Evolutionary conservation across 2,888 invertebrate species (phyloP).

Genomic region (Ryuthela nishihirai): DNA sequence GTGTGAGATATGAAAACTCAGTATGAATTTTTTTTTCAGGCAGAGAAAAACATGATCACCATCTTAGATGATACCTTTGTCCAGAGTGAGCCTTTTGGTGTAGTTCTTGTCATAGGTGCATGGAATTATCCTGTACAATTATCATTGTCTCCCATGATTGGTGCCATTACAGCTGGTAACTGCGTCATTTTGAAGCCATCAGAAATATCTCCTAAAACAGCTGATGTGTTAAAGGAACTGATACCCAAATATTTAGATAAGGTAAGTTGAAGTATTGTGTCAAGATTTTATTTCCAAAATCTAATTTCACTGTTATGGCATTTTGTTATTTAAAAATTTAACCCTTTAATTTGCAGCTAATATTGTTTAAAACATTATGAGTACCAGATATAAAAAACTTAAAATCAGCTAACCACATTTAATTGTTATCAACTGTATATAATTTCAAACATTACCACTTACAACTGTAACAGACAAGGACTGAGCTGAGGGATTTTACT

Average conservation of each 20-base stretch:
- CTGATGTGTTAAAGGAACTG: constrained; percentile 66
- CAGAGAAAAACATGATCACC: constrained; percentile 49
- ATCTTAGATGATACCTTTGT: constrained; percentile 53
- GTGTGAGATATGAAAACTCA: too few relatives aligned
- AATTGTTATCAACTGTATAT: too few relatives aligned
- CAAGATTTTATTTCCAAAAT: too few relatives aligned
- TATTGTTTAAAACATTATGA: too few relatives aligned
- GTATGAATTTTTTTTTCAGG: constrained; percentile 41
- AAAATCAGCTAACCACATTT: too few relatives aligned
- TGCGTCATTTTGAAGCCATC: constrained; percentile 62
- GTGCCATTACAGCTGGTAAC: constrained; percentile 85
- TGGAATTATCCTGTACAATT: constrained; percentile 58
- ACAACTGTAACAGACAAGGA: too few relatives aligned
- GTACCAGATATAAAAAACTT: too few relatives aligned
- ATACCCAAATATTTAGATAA: constrained; percentile 82
- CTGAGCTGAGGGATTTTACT: too few relatives aligned
- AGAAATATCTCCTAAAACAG: constrained; percentile 71
- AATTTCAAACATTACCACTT: too few relatives aligned
- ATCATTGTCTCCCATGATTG: constrained; percentile 54
- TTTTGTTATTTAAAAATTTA: too few relatives aligned
- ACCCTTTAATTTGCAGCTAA: too few relatives aligned
- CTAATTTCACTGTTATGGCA: too few relatives aligned
- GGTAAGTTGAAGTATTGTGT: constrained; percentile 46
- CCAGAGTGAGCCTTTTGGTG: constrained; percentile 82
- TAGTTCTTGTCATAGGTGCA: constrained; percentile 64